These are phyloP conservation scores for Peromyscus leucopus DNA, from an alignment of 2,113 vertebrate genomes.

Conservation along the genomic window DNA sequence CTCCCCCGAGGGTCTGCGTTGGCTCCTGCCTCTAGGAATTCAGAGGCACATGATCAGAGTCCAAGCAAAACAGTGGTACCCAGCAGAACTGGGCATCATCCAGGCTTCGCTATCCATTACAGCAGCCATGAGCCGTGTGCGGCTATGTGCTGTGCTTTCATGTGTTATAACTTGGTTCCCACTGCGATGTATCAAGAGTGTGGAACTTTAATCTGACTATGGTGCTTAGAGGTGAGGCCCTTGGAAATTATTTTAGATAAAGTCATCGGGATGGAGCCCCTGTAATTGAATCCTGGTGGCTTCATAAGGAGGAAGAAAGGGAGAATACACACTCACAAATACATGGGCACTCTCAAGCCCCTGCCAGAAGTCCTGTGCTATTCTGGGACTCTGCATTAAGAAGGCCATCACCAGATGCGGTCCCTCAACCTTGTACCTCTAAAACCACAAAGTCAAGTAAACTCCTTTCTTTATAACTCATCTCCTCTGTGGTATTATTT, in stretches of 20 bases:
- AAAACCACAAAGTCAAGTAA: no score
- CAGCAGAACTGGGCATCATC: accelerated
- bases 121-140: accelerated
- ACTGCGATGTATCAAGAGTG: neutral
- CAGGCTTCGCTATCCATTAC: neutral
- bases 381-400: neutral
- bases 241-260: neutral
- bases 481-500: neutral
- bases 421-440: neutral
- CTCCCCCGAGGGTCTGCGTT: neutral
- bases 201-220: neutral
- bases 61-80: neutral
- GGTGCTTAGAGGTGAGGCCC: neutral
- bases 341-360: no score
- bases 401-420: neutral
- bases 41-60: neutral
- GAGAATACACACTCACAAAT: neutral
- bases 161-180: neutral
- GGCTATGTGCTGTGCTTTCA: neutral
- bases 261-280: neutral
- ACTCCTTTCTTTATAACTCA: neutral
- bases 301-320: neutral
- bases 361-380: neutral
- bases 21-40: neutral
- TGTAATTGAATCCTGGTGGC: neutral